phyloP scores from a whole-genome alignment of 2,888 invertebrate species.

The Erpobdella octoculata region DNA sequence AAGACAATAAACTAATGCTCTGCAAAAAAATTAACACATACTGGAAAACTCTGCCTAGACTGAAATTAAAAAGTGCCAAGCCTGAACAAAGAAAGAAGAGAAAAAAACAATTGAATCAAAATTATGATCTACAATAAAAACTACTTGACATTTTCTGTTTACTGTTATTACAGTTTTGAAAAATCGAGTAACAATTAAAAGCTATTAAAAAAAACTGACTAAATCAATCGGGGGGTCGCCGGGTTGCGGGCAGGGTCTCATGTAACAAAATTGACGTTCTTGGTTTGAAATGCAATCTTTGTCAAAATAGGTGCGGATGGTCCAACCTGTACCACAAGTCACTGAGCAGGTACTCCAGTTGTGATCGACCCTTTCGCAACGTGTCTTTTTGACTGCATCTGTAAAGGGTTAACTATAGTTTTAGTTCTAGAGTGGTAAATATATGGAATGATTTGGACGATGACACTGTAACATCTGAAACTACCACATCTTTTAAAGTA shows the following conservation, averaged over 20 bases:
- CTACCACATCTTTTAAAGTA: neutral
- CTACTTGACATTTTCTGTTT: too few relatives aligned
- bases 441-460: neutral
- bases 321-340: constrained; percentile 62
- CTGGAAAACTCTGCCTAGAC: too few relatives aligned
- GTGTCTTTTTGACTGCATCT: constrained; percentile 25
- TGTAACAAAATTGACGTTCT: constrained; percentile 61
- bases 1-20: too few relatives aligned
- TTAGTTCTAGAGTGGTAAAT: neutral
- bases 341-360: constrained; percentile 62
- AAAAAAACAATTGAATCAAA: too few relatives aligned
- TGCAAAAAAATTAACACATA: too few relatives aligned
- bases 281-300: constrained; percentile 59
- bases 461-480: neutral
- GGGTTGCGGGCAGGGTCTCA: constrained; percentile 55
- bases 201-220: too few relatives aligned
- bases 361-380: constrained; percentile 38
- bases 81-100: too few relatives aligned
- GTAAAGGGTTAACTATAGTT: neutral
- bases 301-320: constrained; percentile 60
- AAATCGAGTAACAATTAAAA: too few relatives aligned
- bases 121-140: too few relatives aligned
- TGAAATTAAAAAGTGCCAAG: too few relatives aligned
- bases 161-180: too few relatives aligned
- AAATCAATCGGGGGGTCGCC: too few relatives aligned